These are phyloP conservation scores for Gouania willdenowi DNA, from an alignment of 2,797 vertebrate species.

Conservation along the genomic window DNA sequence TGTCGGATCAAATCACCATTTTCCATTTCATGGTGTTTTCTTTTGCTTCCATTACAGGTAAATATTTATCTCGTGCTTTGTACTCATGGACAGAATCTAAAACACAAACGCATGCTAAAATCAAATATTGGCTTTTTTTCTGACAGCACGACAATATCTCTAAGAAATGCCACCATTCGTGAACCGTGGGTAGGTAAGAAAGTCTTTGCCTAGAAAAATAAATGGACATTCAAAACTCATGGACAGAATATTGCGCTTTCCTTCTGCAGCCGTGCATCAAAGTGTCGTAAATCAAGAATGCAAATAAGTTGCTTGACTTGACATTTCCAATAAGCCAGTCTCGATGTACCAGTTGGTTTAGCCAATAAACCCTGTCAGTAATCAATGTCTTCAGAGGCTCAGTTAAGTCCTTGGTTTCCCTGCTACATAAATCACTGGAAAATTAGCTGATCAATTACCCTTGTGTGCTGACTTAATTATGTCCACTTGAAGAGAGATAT, in stretches of 20 bases:
- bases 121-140: too few species aligned
- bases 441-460: constrained; percentile 81
- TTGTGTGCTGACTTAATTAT: constrained; percentile 67
- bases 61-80: too few species aligned
- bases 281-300: constrained; percentile 77
- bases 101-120: too few species aligned
- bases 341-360: constrained; percentile 75
- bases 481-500: constrained; percentile 74
- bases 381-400: constrained; percentile 74
- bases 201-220: constrained; percentile 56
- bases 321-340: constrained; percentile 82
- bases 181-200: too few species aligned
- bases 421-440: constrained; percentile 77
- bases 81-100: too few species aligned
- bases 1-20: constrained; percentile 5
- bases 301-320: constrained; percentile 78
- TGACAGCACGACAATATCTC: too few species aligned
- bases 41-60: constrained; percentile 12
- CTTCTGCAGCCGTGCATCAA: constrained; percentile 43
- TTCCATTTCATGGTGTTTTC: constrained; percentile 40
- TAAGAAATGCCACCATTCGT: constrained; percentile 10
- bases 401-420: constrained; percentile 70
- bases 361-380: constrained; percentile 82
- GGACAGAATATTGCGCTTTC: constrained; percentile 46
- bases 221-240: constrained; percentile 60